Conservation (phyloP, 2,113 vertebrate species). For the Microcebus lehilahytsara region DNA sequence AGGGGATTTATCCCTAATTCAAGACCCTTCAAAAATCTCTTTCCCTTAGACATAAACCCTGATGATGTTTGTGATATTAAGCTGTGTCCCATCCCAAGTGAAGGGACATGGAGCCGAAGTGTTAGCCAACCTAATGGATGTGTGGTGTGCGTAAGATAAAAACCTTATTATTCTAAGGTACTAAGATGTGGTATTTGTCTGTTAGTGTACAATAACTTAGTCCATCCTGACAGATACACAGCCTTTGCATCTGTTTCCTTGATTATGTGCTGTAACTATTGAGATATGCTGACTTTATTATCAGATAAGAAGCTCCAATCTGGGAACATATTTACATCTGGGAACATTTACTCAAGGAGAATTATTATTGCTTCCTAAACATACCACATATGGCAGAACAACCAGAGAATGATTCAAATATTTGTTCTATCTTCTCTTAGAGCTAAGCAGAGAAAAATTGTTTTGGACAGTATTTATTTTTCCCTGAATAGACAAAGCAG, state of each 20-base stretch:
- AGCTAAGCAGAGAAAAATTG: not conserved
- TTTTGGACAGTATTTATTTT: constrained; percentile 38
- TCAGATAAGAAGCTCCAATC: not conserved
- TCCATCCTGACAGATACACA: not conserved
- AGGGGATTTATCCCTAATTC: not conserved
- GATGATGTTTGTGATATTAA: not conserved
- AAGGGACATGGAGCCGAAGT: not conserved
- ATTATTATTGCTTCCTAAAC: not conserved
- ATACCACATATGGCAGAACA: not conserved
- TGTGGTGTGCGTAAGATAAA: not conserved
- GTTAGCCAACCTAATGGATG: not conserved
- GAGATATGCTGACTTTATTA: not conserved
- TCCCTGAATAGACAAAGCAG: not conserved
- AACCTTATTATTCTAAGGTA: not conserved
- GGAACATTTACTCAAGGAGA: constrained; percentile 34
- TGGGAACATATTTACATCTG: not conserved
- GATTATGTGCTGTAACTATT: not conserved
- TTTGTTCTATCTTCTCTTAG: not conserved
- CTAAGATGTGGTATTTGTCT: not conserved
- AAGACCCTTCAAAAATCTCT: not conserved
- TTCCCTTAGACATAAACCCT: not conserved
- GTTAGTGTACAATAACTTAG: not conserved
- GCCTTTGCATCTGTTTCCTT: not conserved
- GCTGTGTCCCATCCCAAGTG: not conserved
- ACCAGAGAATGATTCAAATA: not conserved